Evolutionary conservation across 2,113 vertebrate species (phyloP), one percentile per base, ranked within the genome.

Genomic region (Percina caprodes): DNA sequence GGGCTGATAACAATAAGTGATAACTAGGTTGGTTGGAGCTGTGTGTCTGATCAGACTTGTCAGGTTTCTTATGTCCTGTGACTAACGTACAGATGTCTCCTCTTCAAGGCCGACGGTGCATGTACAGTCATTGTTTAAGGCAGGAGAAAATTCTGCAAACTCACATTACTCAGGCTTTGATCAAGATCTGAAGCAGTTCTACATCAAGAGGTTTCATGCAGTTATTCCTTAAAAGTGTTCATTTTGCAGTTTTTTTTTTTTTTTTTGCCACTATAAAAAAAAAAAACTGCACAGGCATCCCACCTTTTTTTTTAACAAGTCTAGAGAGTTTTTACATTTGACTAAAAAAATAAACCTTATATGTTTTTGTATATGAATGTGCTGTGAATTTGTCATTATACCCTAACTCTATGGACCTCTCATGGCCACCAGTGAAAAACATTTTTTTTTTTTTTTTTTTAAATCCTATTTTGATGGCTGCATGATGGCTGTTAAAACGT

Each of bases 51-150:
- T 88, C 76, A 75, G 87, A 85, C 87, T 67, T 86, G 75, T 79
- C 86, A 46, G 62, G 24, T 74, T 67, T 86, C 73, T 35, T 78
- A 59, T 66, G 42, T 88, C 81, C 84, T 88, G 71, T 91, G 87
- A 91, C 73, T 91, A 87, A 92, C 69, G 68, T 89, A 72, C 79
- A 88, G 66, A 88, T 78, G 83, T 88, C 69, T 90, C 62, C 66
- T 85, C 72, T 84, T 72, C 60, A 76, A 52, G 18, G 45, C 19
- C 18, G 59, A 70, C 52, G 21, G 9, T 61, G 72, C 12, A 14
- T 83, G 80, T 73, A 21, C 61, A 69, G 60, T 82, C 71, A 83
- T 74, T 58, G 70, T 80, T 79, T 49, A 69, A 75, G 35, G 69
- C 55, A 7, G 46, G 45, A 77, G 51, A 83, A 78, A 60, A 33